These are phyloP conservation scores for Silurus lanzhouensis DNA, from an alignment of 2,797 vertebrate genomes.

Conservation along the genomic window DNA sequence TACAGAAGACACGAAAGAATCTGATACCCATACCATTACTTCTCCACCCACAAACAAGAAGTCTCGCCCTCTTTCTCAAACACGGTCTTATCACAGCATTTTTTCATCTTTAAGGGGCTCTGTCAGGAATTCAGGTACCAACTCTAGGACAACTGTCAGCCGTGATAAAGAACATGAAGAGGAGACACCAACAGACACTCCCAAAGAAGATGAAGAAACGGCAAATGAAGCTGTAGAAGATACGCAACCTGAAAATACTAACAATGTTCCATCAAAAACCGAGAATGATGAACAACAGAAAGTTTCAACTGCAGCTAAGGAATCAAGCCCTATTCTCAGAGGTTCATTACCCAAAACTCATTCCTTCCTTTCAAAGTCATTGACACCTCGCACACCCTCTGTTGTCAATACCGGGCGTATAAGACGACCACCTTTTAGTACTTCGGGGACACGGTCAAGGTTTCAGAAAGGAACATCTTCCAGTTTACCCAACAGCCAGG, in stretches of 20 bases:
- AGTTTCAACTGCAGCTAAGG: constrained; percentile 10
- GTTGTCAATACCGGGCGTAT: constrained; percentile 42
- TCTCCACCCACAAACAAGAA: constrained; percentile 58
- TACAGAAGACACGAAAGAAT: constrained; percentile 63
- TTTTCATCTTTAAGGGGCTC: constrained; percentile 76
- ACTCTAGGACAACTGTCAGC: constrained; percentile 54
- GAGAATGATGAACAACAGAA: constrained; percentile 32
- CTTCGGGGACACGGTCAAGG: constrained; percentile 38
- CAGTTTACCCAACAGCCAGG: constrained; percentile 56
- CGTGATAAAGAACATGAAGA: constrained; percentile 59
- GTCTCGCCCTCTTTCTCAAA: constrained; percentile 73
- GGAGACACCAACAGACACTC: constrained; percentile 57
- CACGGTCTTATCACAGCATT: constrained; percentile 76
- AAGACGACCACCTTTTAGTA: constrained; percentile 62
- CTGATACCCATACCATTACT: constrained; percentile 50
- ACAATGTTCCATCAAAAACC: constrained; percentile 58
- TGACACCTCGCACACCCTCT: constrained; percentile 44
- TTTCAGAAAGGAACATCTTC: constrained; percentile 48
- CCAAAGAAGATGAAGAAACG: constrained; percentile 61
- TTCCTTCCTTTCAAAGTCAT: constrained; percentile 58
- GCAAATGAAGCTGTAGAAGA: constrained; percentile 57
- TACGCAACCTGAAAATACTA: constrained; percentile 62
- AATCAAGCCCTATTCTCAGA: constrained; percentile 38
- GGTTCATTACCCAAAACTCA: background rate
- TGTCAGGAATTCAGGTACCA: constrained; percentile 59